Conservation (phyloP, 2,888 invertebrate genomes). For the Antheraea yamamai region DNA sequence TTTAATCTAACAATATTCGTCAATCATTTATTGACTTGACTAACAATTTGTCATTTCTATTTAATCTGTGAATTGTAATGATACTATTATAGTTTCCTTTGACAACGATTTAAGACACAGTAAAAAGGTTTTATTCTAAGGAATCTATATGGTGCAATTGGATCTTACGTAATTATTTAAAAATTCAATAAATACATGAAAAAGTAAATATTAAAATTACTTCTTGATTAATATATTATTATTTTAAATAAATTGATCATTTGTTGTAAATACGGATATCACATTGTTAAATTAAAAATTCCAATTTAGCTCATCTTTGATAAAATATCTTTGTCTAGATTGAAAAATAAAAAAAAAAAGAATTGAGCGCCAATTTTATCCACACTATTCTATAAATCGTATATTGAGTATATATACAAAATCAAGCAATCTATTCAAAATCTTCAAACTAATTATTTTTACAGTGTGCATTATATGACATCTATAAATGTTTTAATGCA, state of each 20-base stretch:
- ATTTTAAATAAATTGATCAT: too few species aligned
- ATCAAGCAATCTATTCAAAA: not conserved
- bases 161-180: not conserved
- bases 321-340: not conserved
- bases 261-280: too few species aligned
- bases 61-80: not conserved
- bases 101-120: not conserved
- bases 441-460: not conserved
- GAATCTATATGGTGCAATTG: not conserved
- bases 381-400: not conserved
- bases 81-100: not conserved
- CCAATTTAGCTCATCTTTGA: not conserved
- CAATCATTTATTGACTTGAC: not conserved
- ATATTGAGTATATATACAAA: not conserved
- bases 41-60: not conserved
- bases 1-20: conserved; percentile 9
- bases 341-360: not conserved
- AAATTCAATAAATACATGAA: not conserved
- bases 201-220: too few species aligned
- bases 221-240: too few species aligned
- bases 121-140: not conserved
- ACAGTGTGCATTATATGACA: not conserved
- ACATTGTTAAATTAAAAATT: not conserved
- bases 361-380: not conserved
- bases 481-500: conserved; percentile 9